Percentiles rank a stretch among this genome's conserved stretches.
Conservation (phyloP, 2,113 vertebrate species). For the Rynchops niger region DNA sequence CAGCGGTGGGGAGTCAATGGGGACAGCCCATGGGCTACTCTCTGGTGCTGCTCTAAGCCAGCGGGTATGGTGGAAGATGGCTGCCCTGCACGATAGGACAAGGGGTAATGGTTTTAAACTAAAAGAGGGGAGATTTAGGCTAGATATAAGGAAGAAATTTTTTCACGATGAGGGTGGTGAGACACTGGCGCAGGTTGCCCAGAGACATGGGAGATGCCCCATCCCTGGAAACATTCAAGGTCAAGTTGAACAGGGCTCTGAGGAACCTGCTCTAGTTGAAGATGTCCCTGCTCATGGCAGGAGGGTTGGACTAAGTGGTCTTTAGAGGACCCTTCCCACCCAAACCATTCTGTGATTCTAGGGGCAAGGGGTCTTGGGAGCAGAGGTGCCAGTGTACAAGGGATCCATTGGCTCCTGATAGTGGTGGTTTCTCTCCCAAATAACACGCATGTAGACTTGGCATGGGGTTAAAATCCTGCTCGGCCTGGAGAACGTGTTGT, state of each 20-base stretch:
- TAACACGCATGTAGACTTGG: rapidly evolving
- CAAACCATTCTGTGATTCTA: background rate
- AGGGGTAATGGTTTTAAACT: background rate
- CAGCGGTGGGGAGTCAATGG: background rate
- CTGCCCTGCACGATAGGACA: background rate
- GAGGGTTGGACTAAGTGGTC: background rate
- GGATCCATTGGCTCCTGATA: background rate
- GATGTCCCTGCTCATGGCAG: background rate
- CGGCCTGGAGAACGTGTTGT: background rate
- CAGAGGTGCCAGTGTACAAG: background rate
- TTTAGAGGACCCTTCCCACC: background rate
- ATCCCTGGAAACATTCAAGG: background rate
- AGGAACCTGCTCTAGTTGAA: background rate
- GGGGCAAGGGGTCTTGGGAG: background rate
- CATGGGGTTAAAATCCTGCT: background rate
- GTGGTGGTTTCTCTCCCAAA: background rate
- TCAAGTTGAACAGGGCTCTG: background rate
- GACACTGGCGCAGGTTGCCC: background rate
- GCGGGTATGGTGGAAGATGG: background rate
- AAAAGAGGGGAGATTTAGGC: background rate
- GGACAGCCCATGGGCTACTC: background rate
- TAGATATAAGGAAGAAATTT: background rate
- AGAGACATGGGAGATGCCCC: background rate
- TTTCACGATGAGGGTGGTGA: background rate
- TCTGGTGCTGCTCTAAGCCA: background rate